Evolutionary conservation across 2,113 vertebrate species (phyloP), one percentile per base, ranked within the genome.

Genomic region (Menura novaehollandiae): DNA sequence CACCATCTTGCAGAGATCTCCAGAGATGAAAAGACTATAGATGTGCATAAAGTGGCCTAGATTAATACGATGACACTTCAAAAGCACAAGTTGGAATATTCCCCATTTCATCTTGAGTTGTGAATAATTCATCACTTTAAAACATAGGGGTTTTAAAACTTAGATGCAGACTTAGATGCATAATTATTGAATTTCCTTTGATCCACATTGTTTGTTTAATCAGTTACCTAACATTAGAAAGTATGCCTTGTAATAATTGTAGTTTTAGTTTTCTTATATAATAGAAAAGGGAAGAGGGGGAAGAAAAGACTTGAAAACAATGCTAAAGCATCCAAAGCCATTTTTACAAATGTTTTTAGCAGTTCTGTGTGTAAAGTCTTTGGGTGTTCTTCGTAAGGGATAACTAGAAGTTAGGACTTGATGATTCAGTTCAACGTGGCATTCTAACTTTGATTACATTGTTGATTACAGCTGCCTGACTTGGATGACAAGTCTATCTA

Each of bases 121-220:
- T 97, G 97, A 97, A 97, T 97, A 96, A 98, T 97, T 97, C 81
- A 97, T 96, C 14, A 47, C 37, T 96, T 76, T 84, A 82, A 96
- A 97, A 95, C 56, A 93, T 35, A 32, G 24, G 10, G 20, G 30
- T 79, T 96, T 89, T 71, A 68, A 94, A 91, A 91, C 60, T 93
- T 49, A 87, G 97, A 92, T 94, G 77, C 79, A 86, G 85, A 81
- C 77, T 91, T 35, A 79, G 94, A 94, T 95, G 95, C 89, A 88
- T 93, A 96, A 94, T 97, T 96, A 96, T 63, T 94, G 93, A 77
- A 37, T 95, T 96, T 92, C 73, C 94, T 98, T 97, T 97, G 97
- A 97, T 95, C 88, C 26, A 43, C 28, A 32, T 52, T 96, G 85
- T 91, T 95, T 91, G 67, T 77, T 97, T 92, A 93, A 83, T 73